Evolutionary conservation across 2,888 invertebrate genomes (phyloP).

Genomic region (Meghimatium bilineatum): DNA sequence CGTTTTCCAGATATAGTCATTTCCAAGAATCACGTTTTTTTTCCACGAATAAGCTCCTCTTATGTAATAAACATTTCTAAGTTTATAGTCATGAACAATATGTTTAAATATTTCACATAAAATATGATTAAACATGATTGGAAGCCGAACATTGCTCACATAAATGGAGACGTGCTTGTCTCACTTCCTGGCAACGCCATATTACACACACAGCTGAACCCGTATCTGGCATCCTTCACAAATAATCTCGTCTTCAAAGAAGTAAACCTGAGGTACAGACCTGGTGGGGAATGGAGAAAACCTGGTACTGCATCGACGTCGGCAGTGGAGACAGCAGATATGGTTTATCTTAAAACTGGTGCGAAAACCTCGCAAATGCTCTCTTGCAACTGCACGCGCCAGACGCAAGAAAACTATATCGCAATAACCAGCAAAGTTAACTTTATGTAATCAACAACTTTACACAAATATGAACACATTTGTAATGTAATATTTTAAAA

Average conservation of each 20-base stretch:
- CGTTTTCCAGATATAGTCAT: not conserved
- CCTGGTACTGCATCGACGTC: not conserved
- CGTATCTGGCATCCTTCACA: conserved; percentile 18
- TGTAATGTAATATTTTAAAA: too few species aligned
- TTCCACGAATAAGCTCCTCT: not conserved
- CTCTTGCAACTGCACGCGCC: not conserved
- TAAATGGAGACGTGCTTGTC: not conserved
- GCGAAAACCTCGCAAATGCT: not conserved
- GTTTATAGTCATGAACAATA: too few species aligned
- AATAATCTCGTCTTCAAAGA: conserved; percentile 13
- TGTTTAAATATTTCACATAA: not conserved
- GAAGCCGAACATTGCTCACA: not conserved
- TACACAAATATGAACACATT: not conserved
- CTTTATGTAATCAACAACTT: not conserved
- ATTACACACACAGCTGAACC: not conserved
- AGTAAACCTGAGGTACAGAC: not conserved
- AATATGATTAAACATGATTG: not conserved
- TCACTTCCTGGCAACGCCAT: not conserved
- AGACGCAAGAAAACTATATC: not conserved
- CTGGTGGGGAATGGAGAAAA: not conserved
- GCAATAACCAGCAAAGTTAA: too few species aligned
- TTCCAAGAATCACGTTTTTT: not conserved
- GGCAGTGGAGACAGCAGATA: conserved; percentile 4
- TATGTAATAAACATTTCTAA: not conserved
- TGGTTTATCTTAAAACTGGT: not conserved